Evolutionary conservation across 2,888 invertebrate species (phyloP), one percentile per base, ranked within the genome.

Genomic region (Melitaea athalia): DNA sequence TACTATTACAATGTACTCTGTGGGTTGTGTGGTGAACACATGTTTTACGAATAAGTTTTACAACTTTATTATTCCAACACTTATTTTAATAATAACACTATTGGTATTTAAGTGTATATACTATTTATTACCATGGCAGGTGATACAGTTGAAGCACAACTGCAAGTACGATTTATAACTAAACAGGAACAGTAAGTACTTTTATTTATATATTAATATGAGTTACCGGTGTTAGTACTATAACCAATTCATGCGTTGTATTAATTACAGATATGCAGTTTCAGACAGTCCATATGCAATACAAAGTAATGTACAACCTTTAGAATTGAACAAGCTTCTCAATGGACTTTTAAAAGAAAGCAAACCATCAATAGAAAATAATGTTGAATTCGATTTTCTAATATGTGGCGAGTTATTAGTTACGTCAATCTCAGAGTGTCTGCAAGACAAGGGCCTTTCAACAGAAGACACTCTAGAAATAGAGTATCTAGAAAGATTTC

Each of bases 401-500:
- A 95, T 98, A 64, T 94, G 94, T 74, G 96, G 96, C n/a, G 97
- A 98, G 85, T 94, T 98, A 75, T 86, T 99, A 53, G 94, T 96
- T 70, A 86, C 94, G 1, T 86, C 95, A 0, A 89, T 99, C 49
- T 89, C 93, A 62, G 96, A 97, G 77, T 97, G 97, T 86, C 90
- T 98, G 67, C 94, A 95, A 72, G 95, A 96, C 70, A 96, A 95
- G 78, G 94, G 94, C 50, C 92, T 96, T 11, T 97, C 97, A 0
- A 95, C 95, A 61, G 99, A 99, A 93, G 94, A 95, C 64, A 96
- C 97, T 11, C 91, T 99, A 74, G 96, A 97, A 74, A 94, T 99
- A 63, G 99, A 99, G 87, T 99, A 99, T 88, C 92, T 99, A 31
- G 97, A 98, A 83, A 95, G 97, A 76, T 96, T 96, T 76, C 97